Conservation (phyloP, 2,113 vertebrate genomes). For the Xerus inauris region DNA sequence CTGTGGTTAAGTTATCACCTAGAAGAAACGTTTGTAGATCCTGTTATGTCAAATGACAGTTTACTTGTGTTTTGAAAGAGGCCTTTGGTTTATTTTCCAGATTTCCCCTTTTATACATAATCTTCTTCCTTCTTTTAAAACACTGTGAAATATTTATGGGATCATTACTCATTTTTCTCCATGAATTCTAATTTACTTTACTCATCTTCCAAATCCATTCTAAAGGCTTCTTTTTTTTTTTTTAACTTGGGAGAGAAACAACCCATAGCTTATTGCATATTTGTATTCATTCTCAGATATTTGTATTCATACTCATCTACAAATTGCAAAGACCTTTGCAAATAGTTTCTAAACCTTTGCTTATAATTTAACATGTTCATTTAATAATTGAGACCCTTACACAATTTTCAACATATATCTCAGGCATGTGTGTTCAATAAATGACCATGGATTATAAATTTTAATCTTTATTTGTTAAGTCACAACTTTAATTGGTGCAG, state of each 20-base stretch:
- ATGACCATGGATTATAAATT: neutral
- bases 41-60: neutral
- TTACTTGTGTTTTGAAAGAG: neutral
- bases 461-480: conserved; percentile 9
- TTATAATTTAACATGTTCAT: neutral
- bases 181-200: neutral
- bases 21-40: neutral
- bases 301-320: neutral
- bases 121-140: neutral
- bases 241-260: neutral
- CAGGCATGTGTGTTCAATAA: neutral
- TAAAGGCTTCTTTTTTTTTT: neutral
- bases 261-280: neutral
- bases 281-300: neutral
- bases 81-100: neutral
- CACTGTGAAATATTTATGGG: neutral
- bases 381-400: neutral
- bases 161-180: neutral
- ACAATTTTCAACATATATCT: neutral
- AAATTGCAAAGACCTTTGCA: conserved; percentile 13
- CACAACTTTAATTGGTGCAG: neutral
- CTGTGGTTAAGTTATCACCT: neutral
- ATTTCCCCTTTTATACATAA: neutral
- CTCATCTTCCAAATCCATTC: neutral
- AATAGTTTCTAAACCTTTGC: neutral